These are phyloP conservation scores for Nomada ruficornis DNA, from an alignment of 2,888 invertebrate species.

Conservation along the genomic window DNA sequence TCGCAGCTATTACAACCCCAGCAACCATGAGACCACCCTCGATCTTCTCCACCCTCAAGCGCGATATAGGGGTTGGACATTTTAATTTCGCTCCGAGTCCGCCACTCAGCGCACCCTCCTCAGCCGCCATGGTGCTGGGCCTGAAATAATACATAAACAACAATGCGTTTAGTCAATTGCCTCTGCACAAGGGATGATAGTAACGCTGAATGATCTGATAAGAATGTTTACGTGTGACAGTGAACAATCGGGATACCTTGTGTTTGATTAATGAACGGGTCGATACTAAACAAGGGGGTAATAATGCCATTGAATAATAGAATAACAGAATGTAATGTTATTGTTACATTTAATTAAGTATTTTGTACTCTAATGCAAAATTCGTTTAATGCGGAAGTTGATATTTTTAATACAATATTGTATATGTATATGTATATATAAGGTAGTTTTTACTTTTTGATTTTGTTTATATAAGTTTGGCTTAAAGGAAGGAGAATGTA, in stretches of 20 bases:
- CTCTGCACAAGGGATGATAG: not conserved
- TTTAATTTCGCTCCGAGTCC: conserved; percentile 78
- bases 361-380: too few species aligned
- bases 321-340: not conserved
- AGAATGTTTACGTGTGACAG: not conserved
- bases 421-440: too few species aligned
- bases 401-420: too few species aligned
- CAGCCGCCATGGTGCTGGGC: conserved; percentile 87
- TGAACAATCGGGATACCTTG: not conserved
- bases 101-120: conserved; percentile 83
- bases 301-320: not conserved
- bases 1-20: conserved; percentile 91
- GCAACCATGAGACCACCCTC: conserved; percentile 91
- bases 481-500: not conserved
- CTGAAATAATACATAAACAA: conserved; percentile 81
- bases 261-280: not conserved
- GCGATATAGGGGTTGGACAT: conserved; percentile 89
- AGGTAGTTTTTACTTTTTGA: too few species aligned
- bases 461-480: too few species aligned
- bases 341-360: too few species aligned
- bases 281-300: not conserved
- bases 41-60: conserved; percentile 90
- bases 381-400: too few species aligned
- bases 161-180: conserved; percentile 34
- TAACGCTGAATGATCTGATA: not conserved